Evolutionary conservation across 1,140 invertebrate genomes (phyloP).

Genomic region (Dufourea novaeangliae): DNA sequence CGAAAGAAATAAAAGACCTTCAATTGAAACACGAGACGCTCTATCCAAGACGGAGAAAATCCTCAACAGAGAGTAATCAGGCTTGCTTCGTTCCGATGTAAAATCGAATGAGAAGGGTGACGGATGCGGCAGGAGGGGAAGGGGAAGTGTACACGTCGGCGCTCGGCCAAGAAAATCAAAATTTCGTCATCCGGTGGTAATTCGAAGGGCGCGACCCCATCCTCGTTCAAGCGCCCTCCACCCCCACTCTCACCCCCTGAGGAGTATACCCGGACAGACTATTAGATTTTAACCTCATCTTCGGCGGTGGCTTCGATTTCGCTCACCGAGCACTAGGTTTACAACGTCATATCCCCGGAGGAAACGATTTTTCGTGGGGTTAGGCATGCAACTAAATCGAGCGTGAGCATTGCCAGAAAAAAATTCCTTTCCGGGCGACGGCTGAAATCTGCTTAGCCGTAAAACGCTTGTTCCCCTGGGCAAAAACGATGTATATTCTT

Average conservation of each 20-base stretch:
- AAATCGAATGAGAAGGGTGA: constrained; percentile 29
- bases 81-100: constrained; percentile 23
- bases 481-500: background rate
- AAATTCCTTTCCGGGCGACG: constrained; percentile 5
- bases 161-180: constrained; percentile 73
- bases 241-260: constrained; percentile 18
- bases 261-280: constrained; percentile 65
- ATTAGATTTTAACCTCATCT: constrained; percentile 80
- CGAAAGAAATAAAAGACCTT: background rate
- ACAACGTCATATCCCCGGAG: constrained; percentile 67
- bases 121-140: background rate
- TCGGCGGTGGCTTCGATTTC: constrained; percentile 69
- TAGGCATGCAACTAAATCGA: constrained; percentile 50
- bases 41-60: constrained; percentile 10
- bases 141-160: too few relatives aligned
- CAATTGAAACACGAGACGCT: constrained; percentile 9
- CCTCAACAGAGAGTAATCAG: constrained; percentile 26
- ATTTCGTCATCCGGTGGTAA: constrained; percentile 74
- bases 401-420: constrained; percentile 49
- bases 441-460: background rate
- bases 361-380: constrained; percentile 64
- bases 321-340: constrained; percentile 67
- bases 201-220: constrained; percentile 63
- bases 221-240: constrained; percentile 14
- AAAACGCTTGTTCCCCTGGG: background rate